Percentiles rank a stretch among this genome's conserved stretches.
phyloP scores from a whole-genome alignment of 2,888 invertebrate genomes.

The Heteromurus nitidus region DNA sequence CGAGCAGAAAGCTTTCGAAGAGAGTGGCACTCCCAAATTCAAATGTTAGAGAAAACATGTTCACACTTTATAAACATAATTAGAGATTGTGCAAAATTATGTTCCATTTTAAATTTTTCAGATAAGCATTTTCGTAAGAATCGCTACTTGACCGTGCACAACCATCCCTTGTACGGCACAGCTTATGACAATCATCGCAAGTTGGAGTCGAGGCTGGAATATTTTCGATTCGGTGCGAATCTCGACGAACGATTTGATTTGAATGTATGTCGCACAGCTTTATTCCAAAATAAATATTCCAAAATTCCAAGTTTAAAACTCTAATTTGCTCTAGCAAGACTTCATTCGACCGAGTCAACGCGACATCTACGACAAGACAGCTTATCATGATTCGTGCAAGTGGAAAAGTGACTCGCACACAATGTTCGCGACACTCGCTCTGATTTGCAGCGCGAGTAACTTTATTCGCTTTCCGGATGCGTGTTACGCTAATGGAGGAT shows the following conservation, averaged over 20 bases:
- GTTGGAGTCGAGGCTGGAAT: slow-evolving; percentile 36
- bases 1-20: slow-evolving; percentile 33
- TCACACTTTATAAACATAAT: background rate
- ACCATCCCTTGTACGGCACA: slow-evolving; percentile 55
- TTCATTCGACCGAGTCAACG: background rate
- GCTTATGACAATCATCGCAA: slow-evolving; percentile 61
- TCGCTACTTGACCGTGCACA: slow-evolving; percentile 15
- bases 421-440: slow-evolving; percentile 45
- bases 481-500: slow-evolving; percentile 59
- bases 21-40: slow-evolving; percentile 37
- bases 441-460: slow-evolving; percentile 56
- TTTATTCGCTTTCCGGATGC: slow-evolving; percentile 62
- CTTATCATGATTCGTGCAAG: background rate
- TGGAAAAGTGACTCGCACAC: slow-evolving; percentile 17
- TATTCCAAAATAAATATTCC: background rate
- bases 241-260: slow-evolving; percentile 28
- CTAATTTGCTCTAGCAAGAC: background rate
- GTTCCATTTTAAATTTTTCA: too few species aligned
- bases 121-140: slow-evolving; percentile 45
- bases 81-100: background rate
- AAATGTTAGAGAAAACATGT: slow-evolving; percentile 30
- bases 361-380: background rate
- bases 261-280: background rate
- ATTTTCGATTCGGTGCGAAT: slow-evolving; percentile 50
- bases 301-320: background rate